Evolutionary conservation across 2,888 invertebrate species (phyloP), one percentile per base, ranked within the genome.

Genomic region (Aelia acuminata): DNA sequence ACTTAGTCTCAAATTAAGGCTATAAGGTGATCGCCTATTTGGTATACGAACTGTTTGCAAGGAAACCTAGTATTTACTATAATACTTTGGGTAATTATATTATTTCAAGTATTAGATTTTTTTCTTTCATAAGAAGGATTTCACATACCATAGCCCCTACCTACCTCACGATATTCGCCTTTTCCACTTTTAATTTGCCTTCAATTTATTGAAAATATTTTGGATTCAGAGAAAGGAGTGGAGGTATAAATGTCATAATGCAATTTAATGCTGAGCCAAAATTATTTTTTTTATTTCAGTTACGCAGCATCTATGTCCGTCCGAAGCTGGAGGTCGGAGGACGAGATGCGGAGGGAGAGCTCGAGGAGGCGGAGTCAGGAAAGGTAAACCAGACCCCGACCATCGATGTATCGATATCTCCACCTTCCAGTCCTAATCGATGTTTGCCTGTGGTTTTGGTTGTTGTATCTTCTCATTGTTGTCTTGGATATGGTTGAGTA

Each of bases 261-360:
- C 31, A 35, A 35, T 70, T 13, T 26, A 31, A 70, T 35, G 10
- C 35, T 70, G 4, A 70, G 31, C 4, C 35, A 35, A 35, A 35
- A 70, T 70, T 70, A 70, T 70, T 70, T 70, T n/a, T 43, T 70
- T 70, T 70, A 70, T 70, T 70, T 70, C 63, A 70, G 63, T 70
- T 70, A 70, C 63, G 63, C 63, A 70, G 63, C 63, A 70, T 70
- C 63, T 70, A 70, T 70, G 63, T 70, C 63, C 63, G 63, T 70
- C 63, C 63, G 63, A 35, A 70, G 63, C 63, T 70, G 63, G 63
- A 31, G 63, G 20, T 70, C 63, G 63, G 63, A 70, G 63, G 63
- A 70, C 63, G 63, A 70, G 63, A 70, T 70, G 63, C 63, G 63
- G 35, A 70, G 63, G 63, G 63, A 70, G 31, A 70, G 63, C 7